Evolutionary conservation across 2,113 vertebrate genomes (phyloP).

Genomic region (Martes martes): DNA sequence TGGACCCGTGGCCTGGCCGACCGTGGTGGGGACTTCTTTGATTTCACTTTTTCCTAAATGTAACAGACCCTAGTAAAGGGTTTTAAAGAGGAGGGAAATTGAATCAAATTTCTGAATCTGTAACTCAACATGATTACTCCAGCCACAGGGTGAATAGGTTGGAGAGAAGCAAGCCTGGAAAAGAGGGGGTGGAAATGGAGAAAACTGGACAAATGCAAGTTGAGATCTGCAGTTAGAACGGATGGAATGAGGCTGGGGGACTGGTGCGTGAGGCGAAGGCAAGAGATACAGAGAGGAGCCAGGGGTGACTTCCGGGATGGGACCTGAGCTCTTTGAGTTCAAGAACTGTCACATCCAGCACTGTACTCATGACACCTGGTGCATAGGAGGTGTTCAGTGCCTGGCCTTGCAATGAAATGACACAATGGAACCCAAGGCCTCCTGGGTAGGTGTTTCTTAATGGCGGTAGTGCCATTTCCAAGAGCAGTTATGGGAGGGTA

Average conservation of each 20-base stretch:
- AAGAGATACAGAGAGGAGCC: not conserved
- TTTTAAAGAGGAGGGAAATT: no score
- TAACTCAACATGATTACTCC: no score
- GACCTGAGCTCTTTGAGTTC: not conserved
- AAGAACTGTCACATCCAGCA: not conserved
- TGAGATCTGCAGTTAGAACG: not conserved
- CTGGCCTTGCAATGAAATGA: not conserved
- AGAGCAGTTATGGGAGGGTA: no score
- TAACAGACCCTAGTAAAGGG: not conserved
- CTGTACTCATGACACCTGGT: not conserved
- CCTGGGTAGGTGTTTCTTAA: not conserved
- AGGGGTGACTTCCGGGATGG: accelerated
- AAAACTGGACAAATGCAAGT: not conserved
- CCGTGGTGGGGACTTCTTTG: no score
- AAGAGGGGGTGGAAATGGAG: not conserved
- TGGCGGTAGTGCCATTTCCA: not conserved
- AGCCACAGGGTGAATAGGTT: accelerated
- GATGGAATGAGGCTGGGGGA: accelerated
- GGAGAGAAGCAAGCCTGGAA: not conserved
- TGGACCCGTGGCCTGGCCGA: accelerated
- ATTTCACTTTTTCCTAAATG: not conserved
- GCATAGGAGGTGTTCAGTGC: not conserved
- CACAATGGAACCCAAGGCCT: not conserved
- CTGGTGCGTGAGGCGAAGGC: accelerated
- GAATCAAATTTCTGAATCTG: not conserved